Evolutionary conservation across 2,888 invertebrate species (phyloP).

Genomic region (Aromia moschata): DNA sequence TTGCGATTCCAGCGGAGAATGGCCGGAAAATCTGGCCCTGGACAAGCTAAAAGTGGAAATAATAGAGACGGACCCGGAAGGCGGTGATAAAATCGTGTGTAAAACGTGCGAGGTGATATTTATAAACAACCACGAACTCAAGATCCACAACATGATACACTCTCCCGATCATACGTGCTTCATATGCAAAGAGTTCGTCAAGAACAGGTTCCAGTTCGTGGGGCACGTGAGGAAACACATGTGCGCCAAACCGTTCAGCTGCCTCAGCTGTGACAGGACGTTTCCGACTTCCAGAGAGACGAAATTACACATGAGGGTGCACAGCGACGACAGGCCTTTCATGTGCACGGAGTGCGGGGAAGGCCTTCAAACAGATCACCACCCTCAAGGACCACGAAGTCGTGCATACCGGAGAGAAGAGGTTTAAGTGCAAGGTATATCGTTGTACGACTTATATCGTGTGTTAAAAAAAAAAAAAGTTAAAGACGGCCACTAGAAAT

Average conservation of each 20-base stretch:
- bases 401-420: slow-evolving; percentile 42
- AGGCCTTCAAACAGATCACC: slow-evolving; percentile 40
- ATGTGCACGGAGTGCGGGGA: slow-evolving; percentile 45
- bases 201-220: slow-evolving; percentile 40
- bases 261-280: slow-evolving; percentile 36
- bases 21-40: slow-evolving; percentile 28
- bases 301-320: slow-evolving; percentile 41
- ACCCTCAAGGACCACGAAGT: slow-evolving; percentile 44
- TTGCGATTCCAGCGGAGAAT: slow-evolving; percentile 24
- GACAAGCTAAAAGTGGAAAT: slow-evolving; percentile 34
- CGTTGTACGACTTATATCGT: no score
- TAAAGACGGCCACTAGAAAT: no score
- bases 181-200: slow-evolving; percentile 41
- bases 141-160: slow-evolving; percentile 41
- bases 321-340: slow-evolving; percentile 43
- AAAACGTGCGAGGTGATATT: slow-evolving; percentile 36
- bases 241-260: slow-evolving; percentile 41
- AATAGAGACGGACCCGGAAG: slow-evolving; percentile 26
- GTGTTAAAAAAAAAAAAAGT: no score
- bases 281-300: slow-evolving; percentile 40
- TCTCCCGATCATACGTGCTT: slow-evolving; percentile 39
- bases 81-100: slow-evolving; percentile 25
- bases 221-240: slow-evolving; percentile 44
- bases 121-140: slow-evolving; percentile 35
- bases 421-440: slow-evolving; percentile 43